Evolutionary conservation across 2,113 vertebrate species (phyloP).

Genomic region (Andinoacara biseriatus): DNA sequence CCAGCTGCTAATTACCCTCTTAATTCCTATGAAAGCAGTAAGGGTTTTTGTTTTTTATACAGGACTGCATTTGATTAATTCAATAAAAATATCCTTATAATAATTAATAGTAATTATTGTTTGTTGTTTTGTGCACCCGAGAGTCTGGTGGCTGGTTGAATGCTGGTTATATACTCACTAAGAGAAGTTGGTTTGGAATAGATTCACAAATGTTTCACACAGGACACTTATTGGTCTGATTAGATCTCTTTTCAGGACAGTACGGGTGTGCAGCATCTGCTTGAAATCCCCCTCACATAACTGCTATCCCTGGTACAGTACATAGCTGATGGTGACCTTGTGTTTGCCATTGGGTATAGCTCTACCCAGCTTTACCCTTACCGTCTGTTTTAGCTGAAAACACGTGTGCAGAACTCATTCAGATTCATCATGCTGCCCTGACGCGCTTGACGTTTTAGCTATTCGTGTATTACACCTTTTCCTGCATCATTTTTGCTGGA

Average conservation of each 20-base stretch:
- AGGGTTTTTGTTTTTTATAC: too few relatives aligned
- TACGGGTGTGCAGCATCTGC: not conserved
- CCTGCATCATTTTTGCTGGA: conserved; percentile 6
- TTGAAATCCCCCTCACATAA: not conserved
- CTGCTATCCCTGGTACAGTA: not conserved
- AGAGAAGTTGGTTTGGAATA: not conserved
- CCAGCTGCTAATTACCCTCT: not conserved
- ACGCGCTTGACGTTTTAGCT: not conserved
- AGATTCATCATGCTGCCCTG: not conserved
- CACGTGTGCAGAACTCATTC: not conserved
- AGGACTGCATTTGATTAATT: not conserved
- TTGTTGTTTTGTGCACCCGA: too few relatives aligned
- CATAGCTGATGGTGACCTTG: not conserved
- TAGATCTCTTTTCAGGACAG: not conserved
- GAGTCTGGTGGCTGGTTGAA: too few relatives aligned
- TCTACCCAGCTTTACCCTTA: not conserved
- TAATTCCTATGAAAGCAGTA: not conserved
- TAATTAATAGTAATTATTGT: too few relatives aligned
- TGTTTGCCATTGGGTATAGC: not conserved
- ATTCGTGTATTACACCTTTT: not conserved
- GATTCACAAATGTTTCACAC: not conserved
- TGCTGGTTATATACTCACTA: too few relatives aligned
- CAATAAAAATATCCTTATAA: not conserved
- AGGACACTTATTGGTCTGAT: not conserved
- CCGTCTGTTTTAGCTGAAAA: not conserved